Conservation (phyloP, 2,888 invertebrate genomes). For the Yponomeuta sedellus region DNA sequence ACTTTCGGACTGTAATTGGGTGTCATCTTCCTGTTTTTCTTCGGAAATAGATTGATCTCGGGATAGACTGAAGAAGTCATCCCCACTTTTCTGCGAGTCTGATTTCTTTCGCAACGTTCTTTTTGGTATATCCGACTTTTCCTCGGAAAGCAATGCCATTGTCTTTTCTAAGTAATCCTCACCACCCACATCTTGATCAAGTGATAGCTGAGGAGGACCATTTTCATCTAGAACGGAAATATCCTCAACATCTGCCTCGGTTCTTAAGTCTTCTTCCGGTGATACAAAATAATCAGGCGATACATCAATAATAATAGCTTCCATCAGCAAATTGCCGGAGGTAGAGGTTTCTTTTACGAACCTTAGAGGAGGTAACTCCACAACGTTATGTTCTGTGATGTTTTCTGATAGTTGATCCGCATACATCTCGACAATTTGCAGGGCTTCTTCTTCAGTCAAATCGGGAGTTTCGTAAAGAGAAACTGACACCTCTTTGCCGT, state of each 20-base stretch:
- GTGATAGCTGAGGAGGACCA: slow-evolving; percentile 52
- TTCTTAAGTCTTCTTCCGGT: slow-evolving; percentile 88
- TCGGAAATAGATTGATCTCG: slow-evolving; percentile 78
- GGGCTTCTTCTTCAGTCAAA: slow-evolving; percentile 92
- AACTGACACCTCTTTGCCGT: slow-evolving; percentile 93
- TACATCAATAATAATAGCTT: slow-evolving; percentile 93
- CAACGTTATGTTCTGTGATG: slow-evolving; percentile 88
- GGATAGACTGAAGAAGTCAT: slow-evolving; percentile 81
- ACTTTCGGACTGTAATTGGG: slow-evolving; percentile 75
- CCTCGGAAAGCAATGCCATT: slow-evolving; percentile 66
- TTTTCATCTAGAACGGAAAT: slow-evolving; percentile 88
- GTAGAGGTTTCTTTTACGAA: slow-evolving; percentile 94
- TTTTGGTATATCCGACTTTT: slow-evolving; percentile 71
- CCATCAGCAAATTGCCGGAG: slow-evolving; percentile 91
- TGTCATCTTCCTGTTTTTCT: slow-evolving; percentile 77
- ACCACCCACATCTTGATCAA: slow-evolving; percentile 69
- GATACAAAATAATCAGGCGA: slow-evolving; percentile 88
- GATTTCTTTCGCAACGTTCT: slow-evolving; percentile 81
- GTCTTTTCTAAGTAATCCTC: slow-evolving; percentile 76
- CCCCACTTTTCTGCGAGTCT: slow-evolving; percentile 76
- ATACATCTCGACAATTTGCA: slow-evolving; percentile 95
- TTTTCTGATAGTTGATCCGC: slow-evolving; percentile 94
- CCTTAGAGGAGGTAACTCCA: slow-evolving; percentile 90
- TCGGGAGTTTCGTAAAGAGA: slow-evolving; percentile 95
- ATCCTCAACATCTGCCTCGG: slow-evolving; percentile 91